Percentiles rank a stretch among this genome's conserved stretches.
Evolutionary conservation across 2,113 vertebrate species (phyloP).

Genomic region (Aramus guarauna): DNA sequence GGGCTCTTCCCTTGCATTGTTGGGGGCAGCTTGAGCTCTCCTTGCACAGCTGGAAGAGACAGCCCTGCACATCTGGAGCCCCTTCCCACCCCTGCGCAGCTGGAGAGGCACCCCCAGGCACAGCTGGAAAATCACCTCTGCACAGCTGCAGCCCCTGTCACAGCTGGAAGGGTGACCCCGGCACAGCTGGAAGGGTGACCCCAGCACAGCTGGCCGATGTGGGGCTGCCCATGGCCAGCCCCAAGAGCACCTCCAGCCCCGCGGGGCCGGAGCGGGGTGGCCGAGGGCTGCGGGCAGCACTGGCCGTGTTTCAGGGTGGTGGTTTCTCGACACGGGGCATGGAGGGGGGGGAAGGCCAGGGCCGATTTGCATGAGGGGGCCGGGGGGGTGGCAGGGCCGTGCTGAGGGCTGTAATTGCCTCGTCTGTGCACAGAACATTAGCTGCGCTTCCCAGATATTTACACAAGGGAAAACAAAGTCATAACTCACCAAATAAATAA

Average conservation of each 20-base stretch:
- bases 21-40: neutral
- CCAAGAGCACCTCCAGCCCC: neutral
- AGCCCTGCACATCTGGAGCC: neutral
- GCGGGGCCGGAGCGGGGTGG: fast-evolving
- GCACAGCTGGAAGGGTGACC: neutral
- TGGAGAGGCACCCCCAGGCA: neutral
- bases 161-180: neutral
- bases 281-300: neutral
- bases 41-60: neutral
- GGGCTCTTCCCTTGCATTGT: neutral
- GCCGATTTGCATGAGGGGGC: neutral
- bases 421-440: constrained; percentile 27
- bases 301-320: fast-evolving
- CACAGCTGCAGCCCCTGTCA: neutral
- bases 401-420: constrained; percentile 17
- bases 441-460: constrained; percentile 48
- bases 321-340: fast-evolving
- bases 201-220: neutral
- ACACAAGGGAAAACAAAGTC: constrained; percentile 55
- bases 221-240: neutral
- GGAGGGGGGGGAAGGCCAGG: neutral
- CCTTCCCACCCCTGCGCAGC: neutral
- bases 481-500: constrained; percentile 52
- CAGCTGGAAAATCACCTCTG: neutral
- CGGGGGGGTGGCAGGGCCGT: fast-evolving